Percentiles rank a stretch among this genome's conserved stretches.
phyloP scores from a whole-genome alignment of 1,140 invertebrate genomes.

The Hermetia illucens region DNA sequence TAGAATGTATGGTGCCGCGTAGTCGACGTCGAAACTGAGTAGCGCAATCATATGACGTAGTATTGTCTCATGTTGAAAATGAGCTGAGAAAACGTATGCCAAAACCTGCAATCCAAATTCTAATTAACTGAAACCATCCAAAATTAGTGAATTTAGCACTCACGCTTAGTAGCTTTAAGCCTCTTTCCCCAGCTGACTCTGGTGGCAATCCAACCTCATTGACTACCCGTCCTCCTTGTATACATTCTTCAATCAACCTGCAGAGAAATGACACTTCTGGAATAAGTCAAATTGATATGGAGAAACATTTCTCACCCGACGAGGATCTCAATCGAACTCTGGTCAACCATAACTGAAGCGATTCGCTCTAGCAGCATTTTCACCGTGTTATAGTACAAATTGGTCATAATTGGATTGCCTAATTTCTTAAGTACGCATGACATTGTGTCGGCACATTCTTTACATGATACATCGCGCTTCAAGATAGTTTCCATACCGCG shows the following conservation, averaged over 20 bases:
- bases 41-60: conserved; percentile 65
- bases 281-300: background rate
- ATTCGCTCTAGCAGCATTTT: conserved; percentile 88
- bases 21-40: conserved; percentile 65
- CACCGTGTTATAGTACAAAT: conserved; percentile 88
- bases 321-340: conserved; percentile 61
- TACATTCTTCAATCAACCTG: conserved; percentile 26
- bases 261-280: background rate
- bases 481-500: conserved; percentile 75
- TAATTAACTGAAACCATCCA: conserved; percentile 7
- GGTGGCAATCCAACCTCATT: conserved; percentile 65
- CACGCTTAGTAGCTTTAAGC: conserved; percentile 62
- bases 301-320: conserved; percentile 37
- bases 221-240: conserved; percentile 19
- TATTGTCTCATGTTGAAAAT: conserved; percentile 79
- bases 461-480: conserved; percentile 74
- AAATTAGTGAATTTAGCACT: conserved; percentile 11
- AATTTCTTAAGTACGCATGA: conserved; percentile 77
- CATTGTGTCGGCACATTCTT: conserved; percentile 73
- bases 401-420: conserved; percentile 85
- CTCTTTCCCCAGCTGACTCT: conserved; percentile 66
- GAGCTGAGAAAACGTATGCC: conserved; percentile 81
- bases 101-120: conserved; percentile 32
- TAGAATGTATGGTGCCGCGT: conserved; percentile 65
- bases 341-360: conserved; percentile 91